Evolutionary conservation across 1,140 invertebrate genomes (phyloP).

Genomic region (Sinella curviseta): DNA sequence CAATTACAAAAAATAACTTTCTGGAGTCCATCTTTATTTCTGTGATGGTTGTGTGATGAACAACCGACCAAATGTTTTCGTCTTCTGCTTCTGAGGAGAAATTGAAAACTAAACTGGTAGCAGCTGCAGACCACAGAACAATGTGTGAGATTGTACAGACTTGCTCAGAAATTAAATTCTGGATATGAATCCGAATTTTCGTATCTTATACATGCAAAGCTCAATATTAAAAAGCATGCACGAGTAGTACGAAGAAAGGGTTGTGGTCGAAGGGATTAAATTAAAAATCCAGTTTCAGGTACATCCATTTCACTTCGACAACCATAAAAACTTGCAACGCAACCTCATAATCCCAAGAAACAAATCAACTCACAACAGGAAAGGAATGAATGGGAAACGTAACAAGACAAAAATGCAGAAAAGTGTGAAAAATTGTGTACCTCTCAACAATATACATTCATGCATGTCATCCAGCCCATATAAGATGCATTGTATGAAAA

Average conservation of each 20-base stretch:
- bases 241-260: background rate
- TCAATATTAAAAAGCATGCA: background rate
- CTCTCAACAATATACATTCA: background rate
- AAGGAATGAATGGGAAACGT: background rate
- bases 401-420: no score
- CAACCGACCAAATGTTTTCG: background rate
- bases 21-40: background rate
- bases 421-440: background rate
- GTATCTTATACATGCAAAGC: background rate
- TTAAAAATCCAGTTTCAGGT: background rate
- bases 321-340: background rate
- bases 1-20: background rate
- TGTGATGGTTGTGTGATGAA: background rate
- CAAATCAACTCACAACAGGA: background rate
- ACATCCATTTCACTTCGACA: background rate
- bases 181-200: background rate
- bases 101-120: no score
- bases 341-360: background rate
- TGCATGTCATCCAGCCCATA: background rate
- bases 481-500: no score
- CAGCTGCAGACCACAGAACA: no score
- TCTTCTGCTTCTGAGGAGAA: no score
- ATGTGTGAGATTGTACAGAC: no score
- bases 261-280: background rate
- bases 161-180: no score